Evolutionary conservation across 1,140 invertebrate genomes (phyloP).

Genomic region (Calephelis nemesis): DNA sequence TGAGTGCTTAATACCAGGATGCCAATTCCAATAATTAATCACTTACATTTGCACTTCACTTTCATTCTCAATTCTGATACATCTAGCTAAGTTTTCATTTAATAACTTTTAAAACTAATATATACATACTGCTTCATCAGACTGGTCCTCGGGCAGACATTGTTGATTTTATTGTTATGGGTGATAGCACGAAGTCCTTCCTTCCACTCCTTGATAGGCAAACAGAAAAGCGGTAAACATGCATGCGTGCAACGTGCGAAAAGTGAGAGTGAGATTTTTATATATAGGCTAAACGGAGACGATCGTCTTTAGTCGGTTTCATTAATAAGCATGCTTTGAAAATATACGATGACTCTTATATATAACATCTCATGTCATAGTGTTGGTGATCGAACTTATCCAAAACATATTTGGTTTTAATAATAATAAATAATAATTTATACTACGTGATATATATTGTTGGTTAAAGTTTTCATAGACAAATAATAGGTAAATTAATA

Average conservation of each 20-base stretch:
- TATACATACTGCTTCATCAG: conserved; percentile 98
- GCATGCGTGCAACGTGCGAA: conserved; percentile 32
- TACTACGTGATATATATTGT: too few species aligned
- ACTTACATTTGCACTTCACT: too few species aligned
- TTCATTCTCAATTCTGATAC: too few species aligned
- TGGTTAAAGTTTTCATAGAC: too few species aligned
- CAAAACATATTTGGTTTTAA: too few species aligned
- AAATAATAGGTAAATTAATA: too few species aligned
- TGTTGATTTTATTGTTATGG: conserved; percentile 98
- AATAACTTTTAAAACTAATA: not conserved
- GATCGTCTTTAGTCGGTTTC: not conserved
- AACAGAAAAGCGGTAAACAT: conserved; percentile 62
- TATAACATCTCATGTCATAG: too few species aligned
- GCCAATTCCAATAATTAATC: too few species aligned
- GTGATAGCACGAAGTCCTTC: conserved; percentile 92
- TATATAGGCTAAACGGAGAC: not conserved
- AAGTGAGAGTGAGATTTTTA: not conserved
- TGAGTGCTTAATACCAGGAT: too few species aligned
- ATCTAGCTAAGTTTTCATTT: too few species aligned
- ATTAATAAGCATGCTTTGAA: not conserved
- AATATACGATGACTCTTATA: not conserved
- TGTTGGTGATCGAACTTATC: too few species aligned
- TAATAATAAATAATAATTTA: too few species aligned
- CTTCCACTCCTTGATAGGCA: conserved; percentile 91
- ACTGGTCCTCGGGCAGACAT: conserved; percentile 96